Conservation (phyloP, 1,140 invertebrate species). For the Zelostemma sp. region DNA sequence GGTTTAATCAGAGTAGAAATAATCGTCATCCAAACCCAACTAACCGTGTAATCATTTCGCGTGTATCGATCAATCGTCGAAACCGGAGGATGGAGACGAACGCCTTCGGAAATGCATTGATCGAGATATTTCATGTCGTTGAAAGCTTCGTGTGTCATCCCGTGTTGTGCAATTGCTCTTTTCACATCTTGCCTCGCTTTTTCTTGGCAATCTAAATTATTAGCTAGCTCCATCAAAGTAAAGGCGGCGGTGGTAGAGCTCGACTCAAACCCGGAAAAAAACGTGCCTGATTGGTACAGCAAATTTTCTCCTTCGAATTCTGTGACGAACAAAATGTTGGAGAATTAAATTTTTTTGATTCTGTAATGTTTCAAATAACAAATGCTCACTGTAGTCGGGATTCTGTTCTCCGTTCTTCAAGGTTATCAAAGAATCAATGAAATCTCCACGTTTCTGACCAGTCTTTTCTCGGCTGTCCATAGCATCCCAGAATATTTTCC, state of each 20-base stretch:
- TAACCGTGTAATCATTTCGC: constrained; percentile 63
- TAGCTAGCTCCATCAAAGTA: constrained; percentile 61
- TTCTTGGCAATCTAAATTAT: constrained; percentile 54
- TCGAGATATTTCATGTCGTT: constrained; percentile 62
- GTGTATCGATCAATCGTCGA: constrained; percentile 72
- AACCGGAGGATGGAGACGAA: constrained; percentile 74
- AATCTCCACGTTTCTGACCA: constrained; percentile 57
- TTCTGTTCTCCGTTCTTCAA: constrained; percentile 59
- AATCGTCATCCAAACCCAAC: not conserved
- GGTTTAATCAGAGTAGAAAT: too few species aligned
- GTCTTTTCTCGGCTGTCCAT: constrained; percentile 54
- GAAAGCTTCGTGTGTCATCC: constrained; percentile 56
- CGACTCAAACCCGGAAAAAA: constrained; percentile 73
- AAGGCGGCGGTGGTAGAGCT: constrained; percentile 68
- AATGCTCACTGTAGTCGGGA: constrained; percentile 56
- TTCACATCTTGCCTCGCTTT: constrained; percentile 74
- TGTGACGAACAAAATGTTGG: constrained; percentile 14
- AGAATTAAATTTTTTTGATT: not conserved
- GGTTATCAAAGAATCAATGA: constrained; percentile 62
- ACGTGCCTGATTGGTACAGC: constrained; percentile 53
- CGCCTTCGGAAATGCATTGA: constrained; percentile 53
- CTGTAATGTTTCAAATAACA: too few species aligned
- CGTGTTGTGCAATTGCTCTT: constrained; percentile 56
- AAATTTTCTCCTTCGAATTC: constrained; percentile 57
- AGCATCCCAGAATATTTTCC: constrained; percentile 60